Base-by-base conservation (phyloP, 2,797 vertebrate species). In the Thunnus albacares region DNA sequence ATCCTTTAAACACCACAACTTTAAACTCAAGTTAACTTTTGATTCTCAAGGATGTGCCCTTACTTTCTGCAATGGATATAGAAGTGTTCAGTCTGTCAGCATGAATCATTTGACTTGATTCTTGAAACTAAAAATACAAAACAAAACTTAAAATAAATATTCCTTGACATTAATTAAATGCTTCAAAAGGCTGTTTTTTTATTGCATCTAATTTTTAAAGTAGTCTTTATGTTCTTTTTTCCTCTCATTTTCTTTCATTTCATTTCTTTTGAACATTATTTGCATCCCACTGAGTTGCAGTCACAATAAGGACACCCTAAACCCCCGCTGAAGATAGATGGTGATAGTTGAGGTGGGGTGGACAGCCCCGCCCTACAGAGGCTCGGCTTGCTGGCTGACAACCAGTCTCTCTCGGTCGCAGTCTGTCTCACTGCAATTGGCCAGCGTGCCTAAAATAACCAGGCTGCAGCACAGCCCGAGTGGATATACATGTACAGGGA, bases 351-450 rank as follows among this genome's bases (percentile, higher is more conserved):
- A 76, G 76, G 79, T 67, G 86, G 84, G 83, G 71, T 60, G 79
- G 63, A 60, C 57, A 0, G 88, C 74, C 76, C 77, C 75, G 15
- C 88, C 86, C 73, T 79, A n/a, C 75, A 69, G 82, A 92, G 82
- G 63, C 72, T 84, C 57, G 22, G 71, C 84, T 76, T 74, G 74
- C 91, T 93, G 90, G 92, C 91, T 85, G 93, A 92, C 91, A 30
- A 83, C 90, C 91, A 93, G 92, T 90, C 92, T 94, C 77, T 77
- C 68, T 90, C 18, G 87, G 92, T 93, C 83, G 58, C 83, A 38
- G 83, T 89, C 70, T 69, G 82, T 84, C 83, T 61, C 30, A 3
- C 80, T 86, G 82, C 87, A 86, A 81, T 83, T 80, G 85, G 83
- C 86, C 77, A 66, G 63, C 67, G 71, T 20, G 83, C 80, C 79